These are phyloP conservation scores for Antheraea assamensis DNA, from an alignment of 2,888 invertebrate species.

Conservation along the genomic window DNA sequence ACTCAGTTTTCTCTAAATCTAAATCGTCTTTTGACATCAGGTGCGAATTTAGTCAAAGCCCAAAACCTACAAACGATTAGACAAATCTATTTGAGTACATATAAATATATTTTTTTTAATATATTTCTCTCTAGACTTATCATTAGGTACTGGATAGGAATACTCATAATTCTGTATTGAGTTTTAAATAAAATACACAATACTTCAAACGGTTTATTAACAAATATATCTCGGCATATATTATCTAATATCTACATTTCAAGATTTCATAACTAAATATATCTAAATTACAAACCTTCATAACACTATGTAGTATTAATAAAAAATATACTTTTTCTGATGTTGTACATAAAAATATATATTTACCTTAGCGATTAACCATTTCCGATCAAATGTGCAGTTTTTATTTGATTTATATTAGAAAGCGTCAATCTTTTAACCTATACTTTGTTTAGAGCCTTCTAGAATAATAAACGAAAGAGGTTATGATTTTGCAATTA, in stretches of 20 bases:
- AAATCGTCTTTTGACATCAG: too few species aligned
- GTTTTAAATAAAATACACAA: not conserved
- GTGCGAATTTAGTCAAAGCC: too few species aligned
- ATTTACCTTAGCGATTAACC: not conserved
- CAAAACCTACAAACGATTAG: too few species aligned
- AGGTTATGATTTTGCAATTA: too few species aligned
- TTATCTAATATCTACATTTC: not conserved
- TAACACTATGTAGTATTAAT: not conserved
- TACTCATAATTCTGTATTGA: too few species aligned
- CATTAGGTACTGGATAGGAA: not conserved
- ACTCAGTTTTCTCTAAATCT: too few species aligned
- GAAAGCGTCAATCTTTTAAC: not conserved
- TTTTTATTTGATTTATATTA: not conserved
- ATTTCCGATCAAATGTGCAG: not conserved
- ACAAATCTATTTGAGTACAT: too few species aligned
- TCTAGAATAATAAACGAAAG: not conserved
- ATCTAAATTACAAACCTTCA: not conserved
- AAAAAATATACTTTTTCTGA: not conserved
- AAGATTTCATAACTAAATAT: not conserved
- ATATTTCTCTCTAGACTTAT: not conserved
- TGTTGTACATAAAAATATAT: not conserved
- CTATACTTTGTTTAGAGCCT: not conserved
- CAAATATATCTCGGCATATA: conserved; percentile 2
- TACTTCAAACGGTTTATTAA: conserved; percentile 2
- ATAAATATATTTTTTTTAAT: not conserved